A percentile compares a stretch with the other conserved stretches of the same genome.
These are phyloP conservation scores for Rhopalosiphum maidis DNA, from an alignment of 1,140 invertebrate genomes.

Conservation along the genomic window DNA sequence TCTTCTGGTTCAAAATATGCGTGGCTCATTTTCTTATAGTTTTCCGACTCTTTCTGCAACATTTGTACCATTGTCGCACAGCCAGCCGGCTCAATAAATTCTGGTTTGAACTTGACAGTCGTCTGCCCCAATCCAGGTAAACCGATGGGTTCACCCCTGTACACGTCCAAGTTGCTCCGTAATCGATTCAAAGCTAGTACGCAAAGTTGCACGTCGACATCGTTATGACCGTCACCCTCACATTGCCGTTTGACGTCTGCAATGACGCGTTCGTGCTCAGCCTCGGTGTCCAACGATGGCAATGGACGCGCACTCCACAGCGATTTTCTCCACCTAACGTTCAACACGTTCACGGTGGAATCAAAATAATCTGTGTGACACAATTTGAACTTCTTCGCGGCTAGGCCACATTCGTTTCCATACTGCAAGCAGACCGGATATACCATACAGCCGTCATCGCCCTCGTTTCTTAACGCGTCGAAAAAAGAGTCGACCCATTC, in stretches of 20 bases:
- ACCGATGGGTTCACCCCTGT: slow-evolving; percentile 4
- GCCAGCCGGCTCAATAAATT: neutral
- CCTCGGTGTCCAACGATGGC: neutral
- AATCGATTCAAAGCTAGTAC: neutral
- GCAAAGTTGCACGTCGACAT: neutral
- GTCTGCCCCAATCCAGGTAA: neutral
- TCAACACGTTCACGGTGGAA: neutral
- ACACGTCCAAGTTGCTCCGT: neutral
- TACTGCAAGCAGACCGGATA: slow-evolving; percentile 2
- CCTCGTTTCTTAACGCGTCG: neutral
- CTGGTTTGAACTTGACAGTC: neutral
- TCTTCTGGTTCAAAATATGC: slow-evolving; percentile 21
- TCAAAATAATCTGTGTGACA: neutral
- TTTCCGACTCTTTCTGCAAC: slow-evolving; percentile 30
- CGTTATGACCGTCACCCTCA: no score
- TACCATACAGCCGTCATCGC: neutral
- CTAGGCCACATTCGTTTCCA: neutral
- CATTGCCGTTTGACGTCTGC: neutral
- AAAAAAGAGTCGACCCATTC: neutral
- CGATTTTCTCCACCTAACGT: neutral
- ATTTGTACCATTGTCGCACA: slow-evolving; percentile 24
- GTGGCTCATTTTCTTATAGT: neutral
- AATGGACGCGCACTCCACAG: neutral
- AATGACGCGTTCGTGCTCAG: neutral
- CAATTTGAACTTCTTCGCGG: neutral